Base-by-base conservation (phyloP, 2,888 invertebrate genomes). In the Cyclophora punctaria region DNA sequence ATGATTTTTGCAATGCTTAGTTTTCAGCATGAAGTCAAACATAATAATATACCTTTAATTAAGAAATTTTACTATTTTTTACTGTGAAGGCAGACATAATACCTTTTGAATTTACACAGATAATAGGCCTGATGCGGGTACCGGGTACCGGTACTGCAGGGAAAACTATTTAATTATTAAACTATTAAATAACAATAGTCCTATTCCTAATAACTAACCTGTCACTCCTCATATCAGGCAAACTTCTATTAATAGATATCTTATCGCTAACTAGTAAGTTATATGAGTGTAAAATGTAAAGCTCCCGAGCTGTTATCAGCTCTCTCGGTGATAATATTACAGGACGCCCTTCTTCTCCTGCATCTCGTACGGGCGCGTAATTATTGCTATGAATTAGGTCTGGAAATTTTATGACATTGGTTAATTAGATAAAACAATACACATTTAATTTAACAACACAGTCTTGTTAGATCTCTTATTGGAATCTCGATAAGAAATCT, bases 251-350 rank as follows among this genome's bases (percentile, higher is more conserved):
- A 41, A 97, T 88, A 5, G 96, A 94, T 72, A 97, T 96, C 59
- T 93, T 92, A 83, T 97, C 97, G 72, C 96, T 95, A 50, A 95
- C 96, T 78, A 97, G 84, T 61, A 97, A 90, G 76, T 97, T 97
- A 74, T 96, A 97, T 41, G 94, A 92, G 76, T 97, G 96, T 40
- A 97, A 91, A 66, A 93, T 91, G 72, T 93, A 97, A 41, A 96
- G 89, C 57, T 95, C 93, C 67, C 93, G 92, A 90, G 95, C 95
- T 62, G 91, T 91, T 41, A 93, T 90, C 45, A 94, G 89, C 67
- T 96, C 94, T 64, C 92, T 92, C 4, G 93, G 91, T 6, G 94
- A 92, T 51, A 96, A 90, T 47, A 94, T 88, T 0, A 96, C 96
- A 0, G 96, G 95, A 50, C 92, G 90, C 0, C 97, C 97, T 57